Evolutionary conservation across 2,888 invertebrate genomes (phyloP), one percentile per base, ranked within the genome.

Genomic region (Linnaemya vulpina): DNA sequence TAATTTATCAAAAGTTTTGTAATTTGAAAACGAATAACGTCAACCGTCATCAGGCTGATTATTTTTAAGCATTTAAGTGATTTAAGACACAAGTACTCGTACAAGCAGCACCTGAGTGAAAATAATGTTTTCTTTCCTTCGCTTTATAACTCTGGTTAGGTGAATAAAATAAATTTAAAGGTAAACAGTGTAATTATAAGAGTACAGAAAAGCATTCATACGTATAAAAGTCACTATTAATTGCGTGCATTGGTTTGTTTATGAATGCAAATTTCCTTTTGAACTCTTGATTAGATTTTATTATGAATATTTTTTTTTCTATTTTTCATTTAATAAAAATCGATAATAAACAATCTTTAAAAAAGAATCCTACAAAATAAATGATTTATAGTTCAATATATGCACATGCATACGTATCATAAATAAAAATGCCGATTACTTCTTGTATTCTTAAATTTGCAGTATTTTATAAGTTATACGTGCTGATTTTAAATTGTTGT

Each of bases 251-350:
- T 62, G 30, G 9, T 62, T 74, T 62, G 62, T 62, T 62, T 74
- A 74, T 63, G 22, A 62, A 49, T n/a, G 20, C 20, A 60, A 49
- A 49, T 20, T 20, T 17, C 13, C 22, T 30, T 49, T 62, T 74
- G 51, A 63, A 74, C 74, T 74, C 49, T 51, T 63, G 38, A 62
- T 74, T 62, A 38, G 60, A 62, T 74, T 71, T 58, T 43, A 10
- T 71, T 58, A 43, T 43, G 58, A 55, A 38, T 22, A 49, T 17
- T 71, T 58, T n/a, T 58, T 58, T 20, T 58, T 11, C n/a, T n/a
- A n/a, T n/a, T 4, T n/a, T 60, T 46, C 60, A 22, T 74, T 63
- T 38, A 62, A 20, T 74, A 11, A 25, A 3, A 62, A 49, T 22
- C 10, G 38, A 20, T 62, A 49, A 38, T 22, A 17, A 20, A 46